Base-by-base conservation (phyloP, 2,888 invertebrate genomes). In the Auanema freiburgensis region DNA sequence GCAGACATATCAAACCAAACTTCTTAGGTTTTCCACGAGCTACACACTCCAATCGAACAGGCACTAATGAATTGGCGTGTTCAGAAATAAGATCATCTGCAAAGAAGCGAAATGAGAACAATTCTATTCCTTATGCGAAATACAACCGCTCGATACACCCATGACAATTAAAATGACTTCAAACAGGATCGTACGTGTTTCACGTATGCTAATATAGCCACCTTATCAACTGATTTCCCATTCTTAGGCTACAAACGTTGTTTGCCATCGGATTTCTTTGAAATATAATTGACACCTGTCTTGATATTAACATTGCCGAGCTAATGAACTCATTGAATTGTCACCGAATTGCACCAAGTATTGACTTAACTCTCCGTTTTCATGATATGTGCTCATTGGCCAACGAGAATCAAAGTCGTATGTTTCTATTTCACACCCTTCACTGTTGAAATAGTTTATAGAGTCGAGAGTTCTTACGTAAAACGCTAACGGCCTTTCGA, bases 11-110 rank as follows among this genome's bases (percentile, higher is more conserved):
- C 46, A 71, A 59, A 21, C 64, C 71, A 18, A 66, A 69, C 24
- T 65, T 50, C 44, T 66, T 67, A 25, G 75, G 75, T 18, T 67
- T 23, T 16, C 76, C 76, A 65, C 73, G 46, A 43, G 67, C 65
- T 12, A 66, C 46, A 18, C 62, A 66, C n/a, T 67, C 59, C 8
- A 76, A 46, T 33, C 53, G 52, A 3, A 76, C 58, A 16, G 71
- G 66, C n/a, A 73, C 56, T 14, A 76, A 54, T 12, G 68, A 40
- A 5, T 23, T 18, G 5, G 42, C 11, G 23, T 63, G 52, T 11
- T 52, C 44, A 50, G 43, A 16, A 16, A 57, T 43, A 41, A 58
- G 6, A 25, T 14, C 54, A 10, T 52, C 58, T 58, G 44, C 25
- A 62, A 33, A 5, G 33, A 33, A 33, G 8, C 33, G 8, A 33